Conservation (phyloP, 2,113 vertebrate species). For the mouse (Mus musculus) region DNA sequence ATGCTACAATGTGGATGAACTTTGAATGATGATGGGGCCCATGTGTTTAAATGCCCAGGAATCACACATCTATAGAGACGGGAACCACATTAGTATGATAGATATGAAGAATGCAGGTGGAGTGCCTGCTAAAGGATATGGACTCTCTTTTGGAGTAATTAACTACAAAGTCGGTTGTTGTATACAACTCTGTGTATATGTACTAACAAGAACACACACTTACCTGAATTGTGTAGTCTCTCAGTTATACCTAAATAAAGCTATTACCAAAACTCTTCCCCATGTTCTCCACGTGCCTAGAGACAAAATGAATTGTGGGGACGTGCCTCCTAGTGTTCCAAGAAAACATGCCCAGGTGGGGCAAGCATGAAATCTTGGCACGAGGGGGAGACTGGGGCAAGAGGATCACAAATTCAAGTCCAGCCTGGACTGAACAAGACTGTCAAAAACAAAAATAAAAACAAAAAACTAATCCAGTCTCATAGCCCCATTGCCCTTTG, state of each 20-base stretch:
- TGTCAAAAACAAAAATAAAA: not conserved
- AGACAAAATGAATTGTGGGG: not conserved
- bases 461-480: not conserved
- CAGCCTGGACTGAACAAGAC: not conserved
- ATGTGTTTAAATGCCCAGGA: not conserved
- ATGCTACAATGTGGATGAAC: not conserved
- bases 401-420: not conserved
- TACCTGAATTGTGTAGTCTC: not conserved
- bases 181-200: too few species aligned
- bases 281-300: not conserved
- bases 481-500: not conserved
- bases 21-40: not conserved
- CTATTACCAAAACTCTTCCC: not conserved
- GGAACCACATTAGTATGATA: not conserved
- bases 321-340: not conserved
- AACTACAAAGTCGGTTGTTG: not conserved
- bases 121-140: not conserved
- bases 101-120: not conserved
- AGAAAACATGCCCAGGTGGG: not conserved
- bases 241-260: not conserved
- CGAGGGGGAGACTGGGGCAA: not conserved
- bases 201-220: not conserved
- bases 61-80: not conserved
- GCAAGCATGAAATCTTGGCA: not conserved
- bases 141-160: not conserved